phyloP scores from a whole-genome alignment of 2,888 invertebrate species.

The Desoria tigrina region DNA sequence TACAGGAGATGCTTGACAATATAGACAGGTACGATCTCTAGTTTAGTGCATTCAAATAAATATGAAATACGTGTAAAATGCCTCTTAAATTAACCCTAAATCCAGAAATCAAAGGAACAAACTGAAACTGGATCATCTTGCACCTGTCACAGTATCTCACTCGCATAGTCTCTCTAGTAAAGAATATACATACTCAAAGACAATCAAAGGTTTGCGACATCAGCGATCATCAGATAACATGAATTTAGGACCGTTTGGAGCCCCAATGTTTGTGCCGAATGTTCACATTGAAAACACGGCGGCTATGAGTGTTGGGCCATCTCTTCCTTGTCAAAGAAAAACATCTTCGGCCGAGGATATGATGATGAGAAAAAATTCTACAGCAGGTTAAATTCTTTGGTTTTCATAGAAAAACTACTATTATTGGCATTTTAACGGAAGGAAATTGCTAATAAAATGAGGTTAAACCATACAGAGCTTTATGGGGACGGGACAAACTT shows the following conservation, averaged over 20 bases:
- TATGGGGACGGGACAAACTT: conserved; percentile 63
- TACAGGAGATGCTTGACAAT: conserved; percentile 89
- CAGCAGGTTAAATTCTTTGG: conserved; percentile 61
- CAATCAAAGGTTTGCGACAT: conserved; percentile 34
- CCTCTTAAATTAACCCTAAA: neutral
- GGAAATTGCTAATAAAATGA: too few species aligned
- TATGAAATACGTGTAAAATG: neutral
- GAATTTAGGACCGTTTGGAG: conserved; percentile 69
- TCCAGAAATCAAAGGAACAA: conserved; percentile 80
- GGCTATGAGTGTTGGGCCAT: conserved; percentile 23
- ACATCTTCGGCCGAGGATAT: conserved; percentile 89
- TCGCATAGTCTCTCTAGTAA: conserved; percentile 23
- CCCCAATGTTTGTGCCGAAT: conserved; percentile 85
- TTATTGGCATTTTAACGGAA: too few species aligned
- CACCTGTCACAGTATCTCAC: conserved; percentile 57
- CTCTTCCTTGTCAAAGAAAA: conserved; percentile 66
- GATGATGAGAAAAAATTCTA: conserved; percentile 78
- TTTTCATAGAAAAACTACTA: neutral
- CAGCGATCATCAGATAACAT: conserved; percentile 84
- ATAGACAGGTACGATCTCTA: conserved; percentile 66
- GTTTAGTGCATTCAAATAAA: neutral
- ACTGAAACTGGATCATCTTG: conserved; percentile 78
- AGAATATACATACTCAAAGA: conserved; percentile 29
- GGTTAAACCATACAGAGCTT: too few species aligned
- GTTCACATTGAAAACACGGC: conserved; percentile 65